A percentile compares a stretch with the other conserved stretches of the same genome.
phyloP scores from a whole-genome alignment of 2,113 vertebrate species.

The Ailurus styani region DNA sequence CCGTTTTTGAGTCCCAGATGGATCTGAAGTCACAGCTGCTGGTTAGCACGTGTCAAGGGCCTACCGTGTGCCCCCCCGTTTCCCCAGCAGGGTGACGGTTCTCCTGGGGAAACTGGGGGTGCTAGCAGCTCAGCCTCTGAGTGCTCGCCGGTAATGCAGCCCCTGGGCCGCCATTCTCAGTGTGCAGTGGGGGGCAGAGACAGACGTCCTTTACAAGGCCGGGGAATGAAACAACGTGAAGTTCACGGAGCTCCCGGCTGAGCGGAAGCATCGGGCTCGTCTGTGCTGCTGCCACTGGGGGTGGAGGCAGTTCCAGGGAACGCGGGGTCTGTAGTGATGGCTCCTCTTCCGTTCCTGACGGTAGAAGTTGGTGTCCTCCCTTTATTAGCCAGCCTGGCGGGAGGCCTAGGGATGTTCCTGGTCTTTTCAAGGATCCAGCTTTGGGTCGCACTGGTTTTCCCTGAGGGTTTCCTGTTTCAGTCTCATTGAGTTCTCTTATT shows the following conservation, averaged over 20 bases:
- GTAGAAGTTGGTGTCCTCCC: fast-evolving
- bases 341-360: fast-evolving
- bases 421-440: background rate
- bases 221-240: fast-evolving
- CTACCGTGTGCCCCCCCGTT: background rate
- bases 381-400: background rate
- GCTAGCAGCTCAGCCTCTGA: background rate
- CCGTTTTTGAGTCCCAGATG: background rate
- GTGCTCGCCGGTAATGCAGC: no score
- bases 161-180: fast-evolving
- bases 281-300: fast-evolving
- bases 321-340: background rate
- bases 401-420: background rate
- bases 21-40: background rate
- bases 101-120: fast-evolving
- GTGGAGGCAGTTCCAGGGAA: background rate
- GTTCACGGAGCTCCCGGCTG: fast-evolving
- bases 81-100: fast-evolving
- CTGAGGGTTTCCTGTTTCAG: background rate
- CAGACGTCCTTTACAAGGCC: background rate
- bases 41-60: background rate
- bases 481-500: background rate
- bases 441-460: background rate
- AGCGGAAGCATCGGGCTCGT: fast-evolving
- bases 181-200: background rate